A percentile compares a stretch with the other conserved stretches of the same genome.
Evolutionary conservation across 2,888 invertebrate species (phyloP).

Genomic region (Lampropteryx suffumata): DNA sequence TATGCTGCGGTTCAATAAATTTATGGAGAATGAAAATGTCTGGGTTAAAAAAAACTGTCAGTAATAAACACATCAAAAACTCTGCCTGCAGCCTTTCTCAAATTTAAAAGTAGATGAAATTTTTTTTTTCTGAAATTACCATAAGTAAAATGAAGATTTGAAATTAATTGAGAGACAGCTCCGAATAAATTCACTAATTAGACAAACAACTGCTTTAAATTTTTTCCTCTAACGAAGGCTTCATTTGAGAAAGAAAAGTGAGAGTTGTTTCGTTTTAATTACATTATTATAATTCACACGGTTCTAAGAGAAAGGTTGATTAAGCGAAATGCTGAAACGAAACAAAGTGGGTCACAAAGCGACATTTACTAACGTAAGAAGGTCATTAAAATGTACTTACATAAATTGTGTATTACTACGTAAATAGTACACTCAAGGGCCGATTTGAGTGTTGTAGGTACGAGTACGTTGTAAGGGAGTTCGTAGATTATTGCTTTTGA

Average conservation of each 20-base stretch:
- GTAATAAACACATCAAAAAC: too few species aligned
- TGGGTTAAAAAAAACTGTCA: too few species aligned
- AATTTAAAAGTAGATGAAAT: too few species aligned
- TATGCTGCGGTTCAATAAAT: neutral
- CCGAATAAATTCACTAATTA: constrained; percentile 17
- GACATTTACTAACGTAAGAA: too few species aligned
- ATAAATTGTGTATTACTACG: too few species aligned
- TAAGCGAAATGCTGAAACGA: neutral
- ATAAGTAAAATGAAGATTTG: neutral
- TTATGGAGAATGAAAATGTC: too few species aligned
- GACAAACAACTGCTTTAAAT: constrained; percentile 8
- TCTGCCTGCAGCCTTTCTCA: too few species aligned
- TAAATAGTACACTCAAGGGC: too few species aligned
- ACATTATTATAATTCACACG: constrained; percentile 3
- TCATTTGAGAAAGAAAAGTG: constrained; percentile 3
- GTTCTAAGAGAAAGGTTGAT: neutral
- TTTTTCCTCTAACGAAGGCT: constrained; percentile 11
- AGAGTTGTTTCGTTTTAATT: constrained; percentile 10
- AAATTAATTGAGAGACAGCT: constrained; percentile 5
- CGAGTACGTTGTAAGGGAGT: too few species aligned
- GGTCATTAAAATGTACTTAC: too few species aligned
- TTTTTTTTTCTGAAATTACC: neutral
- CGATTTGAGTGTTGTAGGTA: too few species aligned
- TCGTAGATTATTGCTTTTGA: too few species aligned
- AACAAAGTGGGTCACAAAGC: neutral